Evolutionary conservation across 2,888 invertebrate genomes (phyloP), one percentile per base, ranked within the genome.

Genomic region (Anagyrus pseudococci): DNA sequence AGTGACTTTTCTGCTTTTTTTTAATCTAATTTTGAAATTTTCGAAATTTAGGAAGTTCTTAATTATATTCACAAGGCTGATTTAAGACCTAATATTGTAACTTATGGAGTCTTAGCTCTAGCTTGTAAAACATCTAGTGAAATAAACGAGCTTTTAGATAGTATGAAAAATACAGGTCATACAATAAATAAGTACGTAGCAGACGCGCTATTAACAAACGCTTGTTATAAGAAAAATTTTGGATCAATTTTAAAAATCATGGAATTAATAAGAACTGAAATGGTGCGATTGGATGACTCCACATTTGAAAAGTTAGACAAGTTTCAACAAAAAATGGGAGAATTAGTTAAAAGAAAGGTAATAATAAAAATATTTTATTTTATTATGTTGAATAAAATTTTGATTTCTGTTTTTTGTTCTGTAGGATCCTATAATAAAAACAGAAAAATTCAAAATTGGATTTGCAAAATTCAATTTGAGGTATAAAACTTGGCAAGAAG

Each of bases 21-120:
- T 19, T 46, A 37, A 50, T 29, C 53, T 49, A 22, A 40, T 56
- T 59, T 54, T 44, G 54, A 60, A 20, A 20, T 64, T 54, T 63
- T 54, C 41, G 6, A 47, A 64, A 76, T 78, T n/a, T 69, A 86
- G 85, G 75, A 75, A 29, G 80, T 84, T 3, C 68, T 86, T 17
- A 62, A 70, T 23, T 62, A 83, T 47, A 79, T 85, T 60, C 78
- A 85, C 71, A 83, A 83, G 66, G 69, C 82, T 3, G 79, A 81
- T 57, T 77, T 91, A 23, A 81, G 82, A 67, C 88, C 90, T 0
- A 88, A 95, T 79, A 85, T 94, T 69, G 85, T 92, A 71, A 96
- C 96, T 0, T 97, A 91, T 83, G 96, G 95, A 44, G 88, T 91
- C 1, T 80, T 97, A 63, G 91, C 96, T 0, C 80, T 95, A 72